phyloP scores from a whole-genome alignment of 2,113 vertebrate species.

The Ctenodactylus gundi region DNA sequence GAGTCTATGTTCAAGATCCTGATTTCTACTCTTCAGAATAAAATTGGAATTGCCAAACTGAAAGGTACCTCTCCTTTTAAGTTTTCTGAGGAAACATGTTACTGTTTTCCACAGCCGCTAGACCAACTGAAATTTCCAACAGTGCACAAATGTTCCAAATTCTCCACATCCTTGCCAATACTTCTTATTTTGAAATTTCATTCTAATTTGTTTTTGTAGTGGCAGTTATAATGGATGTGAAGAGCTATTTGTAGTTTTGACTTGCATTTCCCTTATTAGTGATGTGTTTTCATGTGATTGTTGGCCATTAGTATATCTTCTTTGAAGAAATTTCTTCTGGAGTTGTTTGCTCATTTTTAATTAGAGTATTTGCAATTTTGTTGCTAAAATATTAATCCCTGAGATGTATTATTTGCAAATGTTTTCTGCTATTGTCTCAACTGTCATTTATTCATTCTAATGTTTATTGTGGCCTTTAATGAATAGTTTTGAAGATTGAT shows the following conservation, averaged over 20 bases:
- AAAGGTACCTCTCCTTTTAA: background rate
- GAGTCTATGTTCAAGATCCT: background rate
- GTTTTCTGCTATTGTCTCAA: background rate
- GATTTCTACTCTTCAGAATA: background rate
- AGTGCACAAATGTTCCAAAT: background rate
- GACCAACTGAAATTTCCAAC: background rate
- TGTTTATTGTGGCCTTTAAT: background rate
- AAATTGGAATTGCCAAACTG: too few relatives aligned
- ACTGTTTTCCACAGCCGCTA: background rate
- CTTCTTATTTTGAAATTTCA: background rate
- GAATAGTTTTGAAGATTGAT: background rate
- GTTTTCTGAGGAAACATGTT: background rate
- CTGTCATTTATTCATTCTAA: background rate
- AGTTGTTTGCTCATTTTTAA: background rate
- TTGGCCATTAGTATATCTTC: background rate
- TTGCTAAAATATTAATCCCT: background rate
- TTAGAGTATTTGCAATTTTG: background rate
- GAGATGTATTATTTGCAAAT: background rate
- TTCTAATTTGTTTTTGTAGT: background rate
- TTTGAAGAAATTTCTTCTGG: background rate
- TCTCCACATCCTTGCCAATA: background rate
- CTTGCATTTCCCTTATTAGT: background rate
- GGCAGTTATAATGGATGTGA: background rate
- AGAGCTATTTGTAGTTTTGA: background rate
- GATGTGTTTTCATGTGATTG: background rate